Percentiles rank a stretch among this genome's conserved stretches.
Conservation (phyloP, 2,888 invertebrate species). For the Chalcosyrphus nemorum region DNA sequence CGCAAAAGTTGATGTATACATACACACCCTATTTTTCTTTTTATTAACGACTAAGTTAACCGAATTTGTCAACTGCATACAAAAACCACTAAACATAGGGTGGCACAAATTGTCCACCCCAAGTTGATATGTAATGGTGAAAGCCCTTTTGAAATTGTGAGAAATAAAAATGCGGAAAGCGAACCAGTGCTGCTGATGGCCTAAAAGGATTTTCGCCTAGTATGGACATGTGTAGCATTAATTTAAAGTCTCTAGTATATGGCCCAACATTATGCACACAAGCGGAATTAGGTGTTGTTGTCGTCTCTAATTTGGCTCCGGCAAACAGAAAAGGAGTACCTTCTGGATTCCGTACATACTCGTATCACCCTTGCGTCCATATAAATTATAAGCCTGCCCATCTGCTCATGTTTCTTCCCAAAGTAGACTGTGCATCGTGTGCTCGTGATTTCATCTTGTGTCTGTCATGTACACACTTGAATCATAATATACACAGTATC, state of each 20-base stretch:
- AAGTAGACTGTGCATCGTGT: conserved; percentile 18
- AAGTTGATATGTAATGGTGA: conserved; percentile 12
- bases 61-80: conserved; percentile 10
- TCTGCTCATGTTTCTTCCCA: conserved; percentile 19
- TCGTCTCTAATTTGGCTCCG: not conserved
- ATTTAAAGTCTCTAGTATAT: not conserved
- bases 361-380: not conserved
- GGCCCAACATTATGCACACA: not conserved
- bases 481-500: conserved; percentile 15
- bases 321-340: not conserved
- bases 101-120: not conserved
- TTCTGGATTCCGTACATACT: not conserved
- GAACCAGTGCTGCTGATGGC: not conserved
- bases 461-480: conserved; percentile 10
- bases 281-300: too few relatives aligned
- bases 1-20: not conserved
- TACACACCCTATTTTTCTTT: not conserved
- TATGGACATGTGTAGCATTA: not conserved
- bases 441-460: not conserved
- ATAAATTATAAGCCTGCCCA: conserved; percentile 14
- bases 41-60: not conserved
- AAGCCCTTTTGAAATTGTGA: not conserved
- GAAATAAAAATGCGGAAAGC: not conserved
- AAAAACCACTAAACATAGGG: not conserved
- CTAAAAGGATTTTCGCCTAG: conserved; percentile 1